These are phyloP conservation scores for Cyanoderma ruficeps DNA, from an alignment of 2,113 vertebrate species.

Conservation along the genomic window DNA sequence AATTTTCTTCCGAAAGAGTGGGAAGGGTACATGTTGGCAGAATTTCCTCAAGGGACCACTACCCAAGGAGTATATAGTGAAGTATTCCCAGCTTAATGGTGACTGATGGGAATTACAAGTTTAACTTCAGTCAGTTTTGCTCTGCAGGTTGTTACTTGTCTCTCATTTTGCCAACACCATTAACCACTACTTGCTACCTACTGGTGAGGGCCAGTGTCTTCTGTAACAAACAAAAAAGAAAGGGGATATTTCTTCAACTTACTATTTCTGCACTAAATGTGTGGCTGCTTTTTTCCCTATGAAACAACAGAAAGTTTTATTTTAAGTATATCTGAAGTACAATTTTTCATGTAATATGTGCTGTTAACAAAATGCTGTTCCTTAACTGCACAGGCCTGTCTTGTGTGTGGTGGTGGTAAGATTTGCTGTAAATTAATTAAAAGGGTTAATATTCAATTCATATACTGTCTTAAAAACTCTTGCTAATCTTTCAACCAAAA, in stretches of 20 bases:
- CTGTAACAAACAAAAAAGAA: background rate
- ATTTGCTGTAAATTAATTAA: background rate
- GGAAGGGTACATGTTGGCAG: background rate
- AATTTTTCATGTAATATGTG: background rate
- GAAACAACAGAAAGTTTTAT: background rate
- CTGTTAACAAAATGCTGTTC: background rate
- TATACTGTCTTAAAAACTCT: background rate
- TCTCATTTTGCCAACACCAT: background rate
- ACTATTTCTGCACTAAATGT: background rate
- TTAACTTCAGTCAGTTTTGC: background rate
- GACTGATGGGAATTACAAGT: background rate
- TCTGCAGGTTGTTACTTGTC: background rate
- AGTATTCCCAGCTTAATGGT: background rate
- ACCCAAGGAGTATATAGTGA: background rate
- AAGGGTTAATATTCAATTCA: background rate
- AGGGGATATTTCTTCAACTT: background rate
- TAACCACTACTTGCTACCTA: background rate
- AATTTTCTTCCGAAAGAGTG: background rate
- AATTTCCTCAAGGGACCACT: background rate
- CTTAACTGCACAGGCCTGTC: background rate
- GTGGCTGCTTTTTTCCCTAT: background rate
- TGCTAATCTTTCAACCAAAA: background rate
- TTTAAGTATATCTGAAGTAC: background rate
- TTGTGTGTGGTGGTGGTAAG: background rate
- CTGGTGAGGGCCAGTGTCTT: background rate